These are phyloP conservation scores for Rhimphoctona megacephalus DNA, from an alignment of 2,888 invertebrate genomes.

Conservation along the genomic window DNA sequence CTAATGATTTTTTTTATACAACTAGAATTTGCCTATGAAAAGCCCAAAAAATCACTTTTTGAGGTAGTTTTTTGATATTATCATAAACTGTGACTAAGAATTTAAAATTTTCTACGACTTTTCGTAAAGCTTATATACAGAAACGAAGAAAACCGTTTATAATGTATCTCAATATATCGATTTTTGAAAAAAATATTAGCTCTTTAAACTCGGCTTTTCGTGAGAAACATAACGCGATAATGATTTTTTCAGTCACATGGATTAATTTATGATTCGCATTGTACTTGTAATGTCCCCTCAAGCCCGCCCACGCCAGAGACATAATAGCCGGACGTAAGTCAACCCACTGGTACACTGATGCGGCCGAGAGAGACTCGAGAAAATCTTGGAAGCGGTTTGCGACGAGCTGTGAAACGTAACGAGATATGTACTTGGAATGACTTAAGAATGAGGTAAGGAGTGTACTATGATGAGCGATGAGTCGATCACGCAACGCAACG, in stretches of 20 bases:
- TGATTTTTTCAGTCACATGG: too few relatives aligned
- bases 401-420: slow-evolving; percentile 54
- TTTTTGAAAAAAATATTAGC: too few relatives aligned
- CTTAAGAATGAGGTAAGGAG: slow-evolving; percentile 58
- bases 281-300: slow-evolving; percentile 23
- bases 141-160: too few relatives aligned
- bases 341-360: slow-evolving; percentile 21
- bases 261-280: not conserved
- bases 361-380: slow-evolving; percentile 5
- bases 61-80: too few relatives aligned
- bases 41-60: too few relatives aligned
- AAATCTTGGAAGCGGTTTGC: slow-evolving; percentile 27
- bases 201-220: not conserved
- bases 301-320: slow-evolving; percentile 33
- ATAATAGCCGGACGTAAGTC: slow-evolving; percentile 54
- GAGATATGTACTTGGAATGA: slow-evolving; percentile 37
- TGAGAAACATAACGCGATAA: too few relatives aligned
- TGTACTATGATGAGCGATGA: slow-evolving; percentile 52
- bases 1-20: too few relatives aligned
- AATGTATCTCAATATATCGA: too few relatives aligned
- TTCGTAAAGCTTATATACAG: too few relatives aligned
- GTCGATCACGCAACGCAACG: slow-evolving; percentile 42
- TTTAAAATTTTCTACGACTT: too few relatives aligned
- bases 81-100: too few relatives aligned
- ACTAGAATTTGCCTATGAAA: too few relatives aligned